Conservation (phyloP, 2,113 vertebrate species). For the Serinus canaria region DNA sequence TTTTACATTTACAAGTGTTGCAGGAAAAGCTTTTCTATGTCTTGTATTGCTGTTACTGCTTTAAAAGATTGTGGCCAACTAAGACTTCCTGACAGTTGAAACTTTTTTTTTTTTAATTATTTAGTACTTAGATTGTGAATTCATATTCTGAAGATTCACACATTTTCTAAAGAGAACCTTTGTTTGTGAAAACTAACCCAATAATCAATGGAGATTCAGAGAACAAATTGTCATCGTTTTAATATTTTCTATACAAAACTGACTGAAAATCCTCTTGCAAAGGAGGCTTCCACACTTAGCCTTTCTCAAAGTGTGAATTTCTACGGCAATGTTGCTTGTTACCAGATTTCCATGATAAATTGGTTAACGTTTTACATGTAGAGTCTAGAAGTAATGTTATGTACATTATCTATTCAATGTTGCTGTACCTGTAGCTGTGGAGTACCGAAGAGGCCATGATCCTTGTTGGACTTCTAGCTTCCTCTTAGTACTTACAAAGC, state of each 20-base stretch:
- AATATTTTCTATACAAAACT: constrained; percentile 32
- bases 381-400: constrained; percentile 48
- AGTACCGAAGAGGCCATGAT: constrained; percentile 37
- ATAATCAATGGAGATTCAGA: constrained; percentile 14
- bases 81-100: constrained; percentile 10
- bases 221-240: neutral
- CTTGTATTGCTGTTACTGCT: constrained; percentile 23
- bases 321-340: constrained; percentile 45
- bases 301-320: constrained; percentile 44
- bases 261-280: constrained; percentile 34
- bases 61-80: neutral
- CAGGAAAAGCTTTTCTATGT: constrained; percentile 24
- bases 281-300: constrained; percentile 13
- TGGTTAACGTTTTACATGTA: constrained; percentile 50
- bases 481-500: constrained; percentile 17
- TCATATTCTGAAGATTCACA: neutral
- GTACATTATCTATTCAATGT: constrained; percentile 42
- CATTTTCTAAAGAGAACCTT: constrained; percentile 5
- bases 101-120: neutral
- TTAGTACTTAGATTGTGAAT: constrained; percentile 32
- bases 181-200: neutral
- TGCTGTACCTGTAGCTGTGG: constrained; percentile 53
- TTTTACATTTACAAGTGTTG: neutral
- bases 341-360: constrained; percentile 38
- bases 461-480: constrained; percentile 19